Evolutionary conservation across 2,113 vertebrate species (phyloP), one percentile per base, ranked within the genome.

Genomic region (Bubo scandiacus): DNA sequence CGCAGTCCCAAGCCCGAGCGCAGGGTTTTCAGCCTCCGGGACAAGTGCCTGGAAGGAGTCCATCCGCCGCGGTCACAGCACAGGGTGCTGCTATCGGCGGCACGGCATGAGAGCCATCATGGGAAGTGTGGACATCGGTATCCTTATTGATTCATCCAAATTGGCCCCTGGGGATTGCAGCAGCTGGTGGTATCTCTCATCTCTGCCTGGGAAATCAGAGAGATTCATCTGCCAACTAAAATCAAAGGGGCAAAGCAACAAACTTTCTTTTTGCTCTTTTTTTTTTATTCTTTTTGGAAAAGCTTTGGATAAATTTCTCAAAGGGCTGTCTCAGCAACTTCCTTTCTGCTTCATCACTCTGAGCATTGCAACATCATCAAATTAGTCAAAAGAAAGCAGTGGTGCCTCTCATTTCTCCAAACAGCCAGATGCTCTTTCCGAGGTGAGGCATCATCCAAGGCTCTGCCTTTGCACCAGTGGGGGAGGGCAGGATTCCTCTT

Each of bases 371-470:
- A 51, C 94, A 96, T 97, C 96, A 96, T 97, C 96, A 95, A 88
- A 97, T 96, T 97, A 96, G 90, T 96, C 94, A 96, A 93, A 94
- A 94, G 96, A 83, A 95, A 97, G 94, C 90, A 94, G 96, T 96
- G 96, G 96, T 96, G 95, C 94, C 90, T 96, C 95, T 96, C 86
- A 96, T 86, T 94, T 58, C 86, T 93, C 94, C 94, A 42, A 90
- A 49, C 93, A 94, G 75, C 94, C 96, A 96, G 96, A 97, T 96
- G 95, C 96, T 95, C 67, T 47, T 94, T 42, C 74, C 5, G 19
- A 95, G 95, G 88, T 92, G 88, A 92, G 78, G 67, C 90, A 90
- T 73, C 93, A 91, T 38, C 86, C 62, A 1, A 10, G 72, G 59
- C 92, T 51, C 80, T 84, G 92, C 85, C 65, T 26, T 29, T 29